These are phyloP conservation scores for Corbicula japonica DNA, from an alignment of 2,888 invertebrate species.

Conservation along the genomic window DNA sequence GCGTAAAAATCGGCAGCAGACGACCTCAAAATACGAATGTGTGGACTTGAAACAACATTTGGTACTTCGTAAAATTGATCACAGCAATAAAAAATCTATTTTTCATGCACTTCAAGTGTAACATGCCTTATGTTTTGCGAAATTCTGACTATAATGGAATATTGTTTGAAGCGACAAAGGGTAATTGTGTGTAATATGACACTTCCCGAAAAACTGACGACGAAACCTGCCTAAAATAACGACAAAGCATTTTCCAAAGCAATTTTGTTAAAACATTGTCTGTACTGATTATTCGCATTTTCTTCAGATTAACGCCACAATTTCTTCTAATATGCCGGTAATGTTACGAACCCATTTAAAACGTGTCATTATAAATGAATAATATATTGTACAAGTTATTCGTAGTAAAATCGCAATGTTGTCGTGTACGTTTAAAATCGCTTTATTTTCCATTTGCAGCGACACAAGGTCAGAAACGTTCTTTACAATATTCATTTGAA, in stretches of 20 bases:
- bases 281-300: conserved; percentile 45
- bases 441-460: too few relatives aligned
- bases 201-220: conserved; percentile 36
- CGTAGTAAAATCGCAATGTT: conserved; percentile 12
- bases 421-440: too few relatives aligned
- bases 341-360: conserved; percentile 44
- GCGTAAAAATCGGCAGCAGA: conserved; percentile 49
- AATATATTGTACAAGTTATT: conserved; percentile 27
- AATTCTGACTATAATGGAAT: conserved; percentile 46
- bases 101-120: conserved; percentile 55
- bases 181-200: conserved; percentile 55
- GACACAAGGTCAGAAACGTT: too few relatives aligned
- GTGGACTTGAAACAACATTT: conserved; percentile 44
- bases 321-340: conserved; percentile 22
- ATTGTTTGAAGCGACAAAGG: conserved; percentile 60
- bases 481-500: too few relatives aligned
- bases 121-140: conserved; percentile 60
- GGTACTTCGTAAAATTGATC: conserved; percentile 30
- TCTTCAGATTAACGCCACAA: conserved; percentile 43
- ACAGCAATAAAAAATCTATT: conserved; percentile 48
- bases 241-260: conserved; percentile 28
- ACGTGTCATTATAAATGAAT: conserved; percentile 35
- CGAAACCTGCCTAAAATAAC: conserved; percentile 26
- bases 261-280: conserved; percentile 50
- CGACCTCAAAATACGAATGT: conserved; percentile 53